phyloP scores from a whole-genome alignment of 2,113 vertebrate species.

The Lucifuga dentata region DNA sequence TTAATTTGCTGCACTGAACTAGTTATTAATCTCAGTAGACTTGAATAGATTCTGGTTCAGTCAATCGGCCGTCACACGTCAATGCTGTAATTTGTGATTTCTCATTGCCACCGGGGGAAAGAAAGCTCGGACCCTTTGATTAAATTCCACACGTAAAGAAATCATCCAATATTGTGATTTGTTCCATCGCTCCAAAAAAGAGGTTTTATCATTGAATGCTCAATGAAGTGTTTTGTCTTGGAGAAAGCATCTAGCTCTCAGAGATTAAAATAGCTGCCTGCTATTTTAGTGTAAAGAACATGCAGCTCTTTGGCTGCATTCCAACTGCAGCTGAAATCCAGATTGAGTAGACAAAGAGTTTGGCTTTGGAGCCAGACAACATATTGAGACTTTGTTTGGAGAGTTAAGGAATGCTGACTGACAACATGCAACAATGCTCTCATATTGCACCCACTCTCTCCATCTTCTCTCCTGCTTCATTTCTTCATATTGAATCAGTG shows the following conservation, averaged over 20 bases:
- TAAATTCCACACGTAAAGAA: conserved; percentile 56
- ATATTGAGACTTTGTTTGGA: conserved; percentile 70
- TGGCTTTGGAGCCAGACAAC: conserved; percentile 55
- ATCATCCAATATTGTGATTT: conserved; percentile 63
- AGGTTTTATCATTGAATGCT: conserved; percentile 50
- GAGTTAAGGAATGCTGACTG: conserved; percentile 59
- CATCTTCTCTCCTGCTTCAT: neutral
- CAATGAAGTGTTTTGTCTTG: conserved; percentile 63
- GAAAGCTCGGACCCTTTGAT: conserved; percentile 51
- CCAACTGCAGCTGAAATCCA: conserved; percentile 54
- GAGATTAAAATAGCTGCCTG: conserved; percentile 71
- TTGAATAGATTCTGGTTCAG: conserved; percentile 61
- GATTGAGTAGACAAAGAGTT: conserved; percentile 61
- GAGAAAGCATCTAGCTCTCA: conserved; percentile 43
- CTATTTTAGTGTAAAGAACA: conserved; percentile 71
- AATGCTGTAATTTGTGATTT: conserved; percentile 64
- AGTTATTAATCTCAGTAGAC: conserved; percentile 70
- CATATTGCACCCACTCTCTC: conserved; percentile 20
- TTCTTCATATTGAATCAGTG: conserved; percentile 23
- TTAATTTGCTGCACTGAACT: conserved; percentile 63
- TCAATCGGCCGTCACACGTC: conserved; percentile 64
- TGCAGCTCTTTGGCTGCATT: conserved; percentile 65
- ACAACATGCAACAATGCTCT: conserved; percentile 36
- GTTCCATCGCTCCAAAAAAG: conserved; percentile 34
- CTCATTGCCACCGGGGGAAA: conserved; percentile 49